phyloP scores from a whole-genome alignment of 2,797 vertebrate genomes.

The Sebastes steindachneri region DNA sequence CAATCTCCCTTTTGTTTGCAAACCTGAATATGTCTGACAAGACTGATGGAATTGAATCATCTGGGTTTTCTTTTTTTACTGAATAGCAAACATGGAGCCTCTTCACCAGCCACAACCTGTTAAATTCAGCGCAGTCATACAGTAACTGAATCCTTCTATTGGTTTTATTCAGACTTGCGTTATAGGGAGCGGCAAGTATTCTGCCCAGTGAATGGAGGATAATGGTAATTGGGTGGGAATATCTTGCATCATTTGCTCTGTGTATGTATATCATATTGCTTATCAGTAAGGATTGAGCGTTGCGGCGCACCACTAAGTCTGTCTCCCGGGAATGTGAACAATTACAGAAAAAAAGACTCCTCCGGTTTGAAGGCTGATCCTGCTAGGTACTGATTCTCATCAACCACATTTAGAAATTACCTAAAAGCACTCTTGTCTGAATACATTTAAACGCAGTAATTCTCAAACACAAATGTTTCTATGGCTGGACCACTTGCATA shows the following conservation, averaged over 20 bases:
- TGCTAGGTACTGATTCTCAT: background rate
- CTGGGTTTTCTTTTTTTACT: background rate
- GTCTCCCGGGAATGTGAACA: background rate
- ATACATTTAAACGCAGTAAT: background rate
- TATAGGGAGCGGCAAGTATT: background rate
- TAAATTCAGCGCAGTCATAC: background rate
- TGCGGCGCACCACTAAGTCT: background rate
- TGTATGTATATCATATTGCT: background rate
- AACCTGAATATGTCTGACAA: conserved; percentile 2
- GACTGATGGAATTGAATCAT: conserved; percentile 16
- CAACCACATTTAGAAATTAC: background rate
- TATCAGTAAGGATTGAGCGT: background rate
- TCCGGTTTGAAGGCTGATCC: background rate
- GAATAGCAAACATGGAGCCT: background rate
- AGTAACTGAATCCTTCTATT: background rate
- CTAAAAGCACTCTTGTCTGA: background rate
- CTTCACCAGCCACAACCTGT: background rate
- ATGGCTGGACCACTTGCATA: background rate
- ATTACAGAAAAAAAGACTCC: background rate
- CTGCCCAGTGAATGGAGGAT: background rate
- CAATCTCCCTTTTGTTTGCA: conserved; percentile 17
- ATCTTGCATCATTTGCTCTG: background rate
- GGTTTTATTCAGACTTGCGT: background rate
- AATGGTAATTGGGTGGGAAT: background rate
- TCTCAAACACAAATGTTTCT: background rate